phyloP scores from a whole-genome alignment of 2,113 vertebrate genomes.

The Scopus umbretta region DNA sequence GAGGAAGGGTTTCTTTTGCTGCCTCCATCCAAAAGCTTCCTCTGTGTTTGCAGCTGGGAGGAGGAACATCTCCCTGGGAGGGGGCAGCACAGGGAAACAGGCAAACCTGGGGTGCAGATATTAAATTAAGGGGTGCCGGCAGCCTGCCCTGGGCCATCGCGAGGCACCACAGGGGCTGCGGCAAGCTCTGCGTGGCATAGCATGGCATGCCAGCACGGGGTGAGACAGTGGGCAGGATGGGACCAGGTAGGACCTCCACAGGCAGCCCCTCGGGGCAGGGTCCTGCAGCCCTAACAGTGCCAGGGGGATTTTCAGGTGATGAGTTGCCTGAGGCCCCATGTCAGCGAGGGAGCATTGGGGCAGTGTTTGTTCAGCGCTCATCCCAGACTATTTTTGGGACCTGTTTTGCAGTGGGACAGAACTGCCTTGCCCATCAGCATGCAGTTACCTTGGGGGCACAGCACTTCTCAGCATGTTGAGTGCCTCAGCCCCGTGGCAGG shows the following conservation, averaged over 20 bases:
- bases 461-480: background rate
- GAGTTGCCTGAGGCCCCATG: background rate
- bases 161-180: background rate
- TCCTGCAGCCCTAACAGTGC: fast-evolving
- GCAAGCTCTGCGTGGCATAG: background rate
- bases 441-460: background rate
- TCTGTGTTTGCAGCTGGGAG: background rate
- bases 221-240: background rate
- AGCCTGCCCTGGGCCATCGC: fast-evolving
- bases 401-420: background rate
- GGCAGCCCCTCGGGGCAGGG: background rate
- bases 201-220: fast-evolving
- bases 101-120: background rate
- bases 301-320: background rate
- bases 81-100: background rate
- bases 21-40: background rate
- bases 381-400: background rate
- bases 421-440: background rate
- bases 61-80: fast-evolving
- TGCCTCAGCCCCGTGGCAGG: fast-evolving
- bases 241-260: fast-evolving
- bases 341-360: background rate
- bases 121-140: background rate
- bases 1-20: background rate
- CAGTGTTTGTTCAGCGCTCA: background rate